Conservation (phyloP, 2,113 vertebrate genomes). For the Emydura subglobosa region DNA sequence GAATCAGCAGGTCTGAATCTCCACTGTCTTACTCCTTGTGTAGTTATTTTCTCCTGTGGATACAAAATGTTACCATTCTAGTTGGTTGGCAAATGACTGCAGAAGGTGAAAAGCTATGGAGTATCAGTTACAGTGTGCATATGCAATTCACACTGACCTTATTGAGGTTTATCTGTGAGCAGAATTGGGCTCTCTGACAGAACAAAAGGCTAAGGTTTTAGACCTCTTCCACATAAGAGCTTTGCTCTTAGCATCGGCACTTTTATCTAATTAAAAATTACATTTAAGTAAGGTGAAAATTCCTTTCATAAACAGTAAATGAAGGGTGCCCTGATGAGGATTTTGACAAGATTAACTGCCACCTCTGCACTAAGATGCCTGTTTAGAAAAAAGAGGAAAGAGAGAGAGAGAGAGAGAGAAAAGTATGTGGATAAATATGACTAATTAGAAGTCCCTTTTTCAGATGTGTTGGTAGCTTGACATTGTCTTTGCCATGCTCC, state of each 20-base stretch:
- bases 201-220: conserved; percentile 8
- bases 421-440: conserved; percentile 58
- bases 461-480: conserved; percentile 60
- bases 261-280: conserved; percentile 62
- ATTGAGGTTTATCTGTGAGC: neutral
- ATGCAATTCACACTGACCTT: accelerated
- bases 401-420: neutral
- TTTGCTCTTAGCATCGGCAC: neutral
- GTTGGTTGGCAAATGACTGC: neutral
- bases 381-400: conserved; percentile 4
- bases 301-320: conserved; percentile 65
- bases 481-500: conserved; percentile 34
- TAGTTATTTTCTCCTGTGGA: neutral
- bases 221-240: neutral
- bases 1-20: neutral
- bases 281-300: conserved; percentile 94
- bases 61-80: neutral
- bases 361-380: conserved; percentile 28
- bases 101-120: neutral
- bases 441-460: conserved; percentile 62
- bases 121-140: neutral
- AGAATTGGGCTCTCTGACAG: neutral
- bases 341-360: conserved; percentile 63
- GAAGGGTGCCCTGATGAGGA: conserved; percentile 64
- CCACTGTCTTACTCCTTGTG: neutral